A percentile compares a stretch with the other conserved stretches of the same genome.
Conservation (phyloP, 2,888 invertebrate genomes). For the Hypselothyrea guttata region DNA sequence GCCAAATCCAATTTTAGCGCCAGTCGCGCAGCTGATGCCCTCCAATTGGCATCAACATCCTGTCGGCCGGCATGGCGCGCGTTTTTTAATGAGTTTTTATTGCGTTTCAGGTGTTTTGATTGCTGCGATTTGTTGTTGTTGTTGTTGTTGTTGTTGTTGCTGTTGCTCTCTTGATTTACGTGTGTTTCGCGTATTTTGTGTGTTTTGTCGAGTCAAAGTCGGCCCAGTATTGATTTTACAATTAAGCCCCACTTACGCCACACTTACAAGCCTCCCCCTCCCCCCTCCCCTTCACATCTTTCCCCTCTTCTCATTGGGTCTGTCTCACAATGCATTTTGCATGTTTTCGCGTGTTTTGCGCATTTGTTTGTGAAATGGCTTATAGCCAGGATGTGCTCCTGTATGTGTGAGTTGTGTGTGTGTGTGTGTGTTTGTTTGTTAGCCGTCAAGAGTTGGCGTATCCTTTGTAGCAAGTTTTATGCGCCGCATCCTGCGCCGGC, state of each 20-base stretch:
- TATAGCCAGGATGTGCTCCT: constrained; percentile 35
- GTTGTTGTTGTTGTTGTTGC: no score
- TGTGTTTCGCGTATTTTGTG: no score
- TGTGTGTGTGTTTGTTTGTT: neutral
- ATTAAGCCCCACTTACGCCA: constrained; percentile 55
- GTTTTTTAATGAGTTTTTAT: constrained; percentile 76
- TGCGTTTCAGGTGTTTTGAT: constrained; percentile 74
- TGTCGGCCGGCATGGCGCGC: constrained; percentile 36
- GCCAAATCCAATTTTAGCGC: constrained; percentile 64
- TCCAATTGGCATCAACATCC: constrained; percentile 50
- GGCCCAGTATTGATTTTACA: constrained; percentile 74
- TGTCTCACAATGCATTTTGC: constrained; percentile 65
- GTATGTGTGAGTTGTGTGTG: constrained; percentile 14
- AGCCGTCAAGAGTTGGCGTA: constrained; percentile 30
- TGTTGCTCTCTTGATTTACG: constrained; percentile 66
- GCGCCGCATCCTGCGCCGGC: constrained; percentile 54
- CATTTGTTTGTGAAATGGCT: constrained; percentile 59
- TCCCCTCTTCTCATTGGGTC: neutral
- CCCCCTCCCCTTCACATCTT: neutral
- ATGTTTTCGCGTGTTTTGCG: constrained; percentile 66
- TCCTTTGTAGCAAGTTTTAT: constrained; percentile 69
- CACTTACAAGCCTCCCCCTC: neutral
- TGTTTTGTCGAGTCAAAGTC: no score
- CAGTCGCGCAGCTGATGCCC: constrained; percentile 44
- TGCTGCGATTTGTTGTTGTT: constrained; percentile 76